These are phyloP conservation scores for Paralichthys olivaceus DNA, from an alignment of 2,113 vertebrate species.

Conservation along the genomic window DNA sequence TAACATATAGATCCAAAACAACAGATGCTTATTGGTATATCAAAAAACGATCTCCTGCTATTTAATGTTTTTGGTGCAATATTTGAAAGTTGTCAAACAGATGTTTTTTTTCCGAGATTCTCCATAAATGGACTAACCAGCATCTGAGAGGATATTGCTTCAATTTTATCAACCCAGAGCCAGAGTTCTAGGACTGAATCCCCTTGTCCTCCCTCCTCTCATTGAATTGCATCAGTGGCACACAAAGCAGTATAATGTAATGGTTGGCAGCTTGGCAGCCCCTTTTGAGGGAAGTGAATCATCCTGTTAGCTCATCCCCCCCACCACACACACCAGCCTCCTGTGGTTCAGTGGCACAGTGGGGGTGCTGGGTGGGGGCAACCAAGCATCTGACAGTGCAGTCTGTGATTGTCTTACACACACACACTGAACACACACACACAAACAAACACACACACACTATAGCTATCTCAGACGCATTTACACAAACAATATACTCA, in stretches of 20 bases:
- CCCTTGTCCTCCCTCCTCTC: slow-evolving; percentile 2
- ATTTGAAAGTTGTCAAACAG: background rate
- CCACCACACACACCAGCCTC: slow-evolving; percentile 11
- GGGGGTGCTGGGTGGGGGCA: slow-evolving; percentile 10
- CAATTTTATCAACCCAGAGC: background rate
- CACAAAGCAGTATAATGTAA: slow-evolving; percentile 61
- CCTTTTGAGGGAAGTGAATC: slow-evolving; percentile 67
- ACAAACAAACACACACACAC: background rate
- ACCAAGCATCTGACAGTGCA: slow-evolving; percentile 69
- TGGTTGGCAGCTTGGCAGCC: slow-evolving; percentile 65
- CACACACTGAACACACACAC: slow-evolving; percentile 3
- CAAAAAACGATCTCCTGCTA: no score
- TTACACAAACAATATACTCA: background rate
- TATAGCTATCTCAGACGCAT: background rate
- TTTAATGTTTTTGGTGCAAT: background rate
- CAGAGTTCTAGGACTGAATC: background rate
- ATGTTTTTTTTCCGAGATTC: background rate
- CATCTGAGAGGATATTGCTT: background rate
- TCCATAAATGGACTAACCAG: background rate
- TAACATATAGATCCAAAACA: no score
- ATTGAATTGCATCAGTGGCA: slow-evolving; percentile 25
- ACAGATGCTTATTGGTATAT: no score
- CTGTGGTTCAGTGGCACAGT: slow-evolving; percentile 39
- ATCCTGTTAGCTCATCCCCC: slow-evolving; percentile 60
- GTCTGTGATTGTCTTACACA: slow-evolving; percentile 20